phyloP scores from a whole-genome alignment of 2,888 invertebrate species.

The Tridacna gigas region DNA sequence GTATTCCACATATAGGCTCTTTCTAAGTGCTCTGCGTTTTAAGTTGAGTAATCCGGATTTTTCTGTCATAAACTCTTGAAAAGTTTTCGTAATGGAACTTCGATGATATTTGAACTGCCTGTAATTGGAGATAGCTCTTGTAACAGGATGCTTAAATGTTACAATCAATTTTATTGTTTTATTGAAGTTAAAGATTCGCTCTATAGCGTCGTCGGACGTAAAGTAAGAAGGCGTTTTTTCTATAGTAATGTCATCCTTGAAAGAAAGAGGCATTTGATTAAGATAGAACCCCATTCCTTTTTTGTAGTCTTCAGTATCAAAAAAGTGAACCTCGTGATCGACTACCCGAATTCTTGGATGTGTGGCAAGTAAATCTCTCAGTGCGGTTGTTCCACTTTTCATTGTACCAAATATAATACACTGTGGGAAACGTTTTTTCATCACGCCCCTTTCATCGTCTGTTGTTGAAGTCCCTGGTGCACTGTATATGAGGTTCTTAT shows the following conservation, averaged over 20 bases:
- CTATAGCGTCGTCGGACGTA: conserved; percentile 96
- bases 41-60: too few species aligned
- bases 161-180: conserved; percentile 92
- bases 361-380: conserved; percentile 83
- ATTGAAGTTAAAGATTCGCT: conserved; percentile 96
- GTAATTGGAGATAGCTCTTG: too few species aligned
- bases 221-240: conserved; percentile 99
- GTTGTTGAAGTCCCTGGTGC: too few species aligned
- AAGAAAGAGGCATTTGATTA: conserved; percentile 92
- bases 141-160: too few species aligned
- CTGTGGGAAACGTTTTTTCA: conserved; percentile 75
- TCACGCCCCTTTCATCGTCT: too few species aligned
- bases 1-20: too few species aligned
- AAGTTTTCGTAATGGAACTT: too few species aligned
- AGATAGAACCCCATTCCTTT: conserved; percentile 96
- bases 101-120: too few species aligned
- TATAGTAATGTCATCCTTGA: conserved; percentile 95
- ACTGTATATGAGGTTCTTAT: too few species aligned
- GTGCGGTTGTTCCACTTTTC: conserved; percentile 85
- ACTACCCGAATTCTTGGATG: conserved; percentile 93
- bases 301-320: conserved; percentile 91
- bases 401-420: conserved; percentile 85
- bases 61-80: too few species aligned
- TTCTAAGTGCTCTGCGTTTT: too few species aligned
- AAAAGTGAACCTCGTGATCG: conserved; percentile 96